A percentile compares a stretch with the other conserved stretches of the same genome.
Evolutionary conservation across 2,888 invertebrate species (phyloP).

Genomic region (Habrosyne pyritoides): DNA sequence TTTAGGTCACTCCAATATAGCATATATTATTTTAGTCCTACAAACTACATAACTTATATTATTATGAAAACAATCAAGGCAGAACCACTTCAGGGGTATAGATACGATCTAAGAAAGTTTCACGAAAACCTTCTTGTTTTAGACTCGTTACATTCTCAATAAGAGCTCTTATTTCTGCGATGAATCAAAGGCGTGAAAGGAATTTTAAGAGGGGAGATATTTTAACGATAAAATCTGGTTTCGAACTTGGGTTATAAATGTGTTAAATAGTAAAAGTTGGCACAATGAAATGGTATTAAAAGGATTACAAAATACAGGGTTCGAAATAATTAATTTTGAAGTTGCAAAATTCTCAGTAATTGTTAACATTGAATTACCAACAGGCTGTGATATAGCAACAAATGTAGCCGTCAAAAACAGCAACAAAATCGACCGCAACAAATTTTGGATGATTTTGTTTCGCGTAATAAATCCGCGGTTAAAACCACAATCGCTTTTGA

Average conservation of each 20-base stretch:
- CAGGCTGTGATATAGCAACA: background rate
- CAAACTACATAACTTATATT: background rate
- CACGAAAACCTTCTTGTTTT: conserved; percentile 1
- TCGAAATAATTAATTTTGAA: background rate
- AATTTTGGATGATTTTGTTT: conserved; percentile 3
- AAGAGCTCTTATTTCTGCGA: conserved; percentile 5
- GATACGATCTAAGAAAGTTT: conserved; percentile 3
- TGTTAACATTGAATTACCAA: background rate
- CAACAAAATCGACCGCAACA: conserved; percentile 2
- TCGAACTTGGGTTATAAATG: conserved; percentile 3
- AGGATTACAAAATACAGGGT: background rate
- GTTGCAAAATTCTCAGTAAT: background rate
- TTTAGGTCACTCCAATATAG: background rate
- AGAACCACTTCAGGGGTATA: conserved; percentile 1
- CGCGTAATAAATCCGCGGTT: conserved; percentile 1
- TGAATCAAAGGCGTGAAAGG: conserved; percentile 5
- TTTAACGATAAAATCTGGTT: conserved; percentile 4
- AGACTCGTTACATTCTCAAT: conserved; percentile 3
- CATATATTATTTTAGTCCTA: background rate
- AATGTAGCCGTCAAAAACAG: conserved; percentile 4
- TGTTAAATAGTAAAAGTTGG: background rate
- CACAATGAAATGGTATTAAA: background rate
- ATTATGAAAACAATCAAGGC: background rate
- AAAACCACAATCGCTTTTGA: conserved; percentile 2
- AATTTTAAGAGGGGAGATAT: conserved; percentile 4